A percentile compares a stretch with the other conserved stretches of the same genome.
These are phyloP conservation scores for Poeciliopsis gracilis DNA, from an alignment of 2,797 vertebrate genomes.

Conservation along the genomic window DNA sequence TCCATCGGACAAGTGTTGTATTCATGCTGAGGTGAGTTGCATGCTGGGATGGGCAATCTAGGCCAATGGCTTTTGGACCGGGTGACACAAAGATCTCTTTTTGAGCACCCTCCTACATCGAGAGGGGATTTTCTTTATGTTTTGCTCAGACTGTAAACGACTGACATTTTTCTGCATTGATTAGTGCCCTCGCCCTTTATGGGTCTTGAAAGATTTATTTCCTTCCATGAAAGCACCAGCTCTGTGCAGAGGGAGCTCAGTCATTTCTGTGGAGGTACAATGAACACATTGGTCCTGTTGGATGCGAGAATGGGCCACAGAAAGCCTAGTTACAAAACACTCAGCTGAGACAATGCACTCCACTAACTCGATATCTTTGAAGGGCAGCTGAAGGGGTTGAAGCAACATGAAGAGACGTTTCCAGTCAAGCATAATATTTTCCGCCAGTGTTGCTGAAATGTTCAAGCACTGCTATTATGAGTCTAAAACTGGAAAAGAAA, in stretches of 20 bases:
- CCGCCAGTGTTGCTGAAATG: conserved; percentile 37
- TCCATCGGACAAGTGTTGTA: conserved; percentile 82
- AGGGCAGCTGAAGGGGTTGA: conserved; percentile 58
- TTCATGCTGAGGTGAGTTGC: conserved; percentile 84
- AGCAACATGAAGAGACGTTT: conserved; percentile 46
- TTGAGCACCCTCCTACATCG: conserved; percentile 92
- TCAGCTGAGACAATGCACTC: conserved; percentile 21
- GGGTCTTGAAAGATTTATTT: conserved; percentile 72
- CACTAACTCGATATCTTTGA: conserved; percentile 35
- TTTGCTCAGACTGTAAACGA: conserved; percentile 78
- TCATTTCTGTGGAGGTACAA: conserved; percentile 73
- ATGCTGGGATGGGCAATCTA: conserved; percentile 84
- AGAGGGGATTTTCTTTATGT: conserved; percentile 76
- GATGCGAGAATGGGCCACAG: conserved; percentile 32
- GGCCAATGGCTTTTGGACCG: conserved; percentile 84
- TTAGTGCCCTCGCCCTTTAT: conserved; percentile 74
- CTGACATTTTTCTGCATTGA: conserved; percentile 82
- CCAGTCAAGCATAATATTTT: conserved; percentile 60
- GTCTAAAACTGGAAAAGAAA: conserved; percentile 74
- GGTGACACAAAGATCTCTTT: conserved; percentile 92
- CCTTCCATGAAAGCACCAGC: conserved; percentile 69
- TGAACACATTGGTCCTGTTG: conserved; percentile 50
- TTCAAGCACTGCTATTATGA: conserved; percentile 65
- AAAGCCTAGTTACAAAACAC: conserved; percentile 10
- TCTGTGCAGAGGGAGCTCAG: conserved; percentile 62